These are phyloP conservation scores for Miltochrista miniata DNA, from an alignment of 2,888 invertebrate genomes.

Conservation along the genomic window DNA sequence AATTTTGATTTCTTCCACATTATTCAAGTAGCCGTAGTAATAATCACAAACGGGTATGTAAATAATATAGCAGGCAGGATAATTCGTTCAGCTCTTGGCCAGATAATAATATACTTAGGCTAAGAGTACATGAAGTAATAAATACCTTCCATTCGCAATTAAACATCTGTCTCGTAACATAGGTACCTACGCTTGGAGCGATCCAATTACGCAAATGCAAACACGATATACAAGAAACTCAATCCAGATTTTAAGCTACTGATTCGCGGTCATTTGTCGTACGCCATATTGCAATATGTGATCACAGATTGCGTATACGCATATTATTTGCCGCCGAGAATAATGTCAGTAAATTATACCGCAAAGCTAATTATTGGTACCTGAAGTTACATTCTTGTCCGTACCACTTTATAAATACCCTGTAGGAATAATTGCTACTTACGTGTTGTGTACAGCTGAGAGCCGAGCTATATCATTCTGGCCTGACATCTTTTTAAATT, in stretches of 20 bases:
- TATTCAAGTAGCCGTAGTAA: constrained; percentile 1
- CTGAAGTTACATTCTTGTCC: constrained; percentile 42
- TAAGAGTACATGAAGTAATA: constrained; percentile 33
- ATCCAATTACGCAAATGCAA: constrained; percentile 58
- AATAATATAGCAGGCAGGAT: constrained; percentile 23
- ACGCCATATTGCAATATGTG: constrained; percentile 57
- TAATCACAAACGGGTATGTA: constrained; percentile 28
- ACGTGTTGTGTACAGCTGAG: constrained; percentile 35
- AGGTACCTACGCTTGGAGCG: constrained; percentile 31
- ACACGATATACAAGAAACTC: constrained; percentile 69
- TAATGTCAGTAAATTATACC: constrained; percentile 77
- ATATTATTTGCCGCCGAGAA: constrained; percentile 69
- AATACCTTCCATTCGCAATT: constrained; percentile 44
- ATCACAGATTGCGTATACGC: constrained; percentile 59
- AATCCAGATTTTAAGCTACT: constrained; percentile 67
- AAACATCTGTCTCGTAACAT: constrained; percentile 51
- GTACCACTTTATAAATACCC: constrained; percentile 40
- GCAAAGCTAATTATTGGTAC: constrained; percentile 60
- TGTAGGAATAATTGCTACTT: constrained; percentile 37
- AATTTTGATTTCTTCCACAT: not conserved
- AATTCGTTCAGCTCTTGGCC: constrained; percentile 21
- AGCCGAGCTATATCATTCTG: constrained; percentile 9
- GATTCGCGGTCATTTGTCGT: constrained; percentile 68
- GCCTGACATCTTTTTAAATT: constrained; percentile 23
- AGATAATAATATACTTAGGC: constrained; percentile 39